Base-by-base conservation (phyloP, 2,888 invertebrate species). In the Stegophylla sp. region DNA sequence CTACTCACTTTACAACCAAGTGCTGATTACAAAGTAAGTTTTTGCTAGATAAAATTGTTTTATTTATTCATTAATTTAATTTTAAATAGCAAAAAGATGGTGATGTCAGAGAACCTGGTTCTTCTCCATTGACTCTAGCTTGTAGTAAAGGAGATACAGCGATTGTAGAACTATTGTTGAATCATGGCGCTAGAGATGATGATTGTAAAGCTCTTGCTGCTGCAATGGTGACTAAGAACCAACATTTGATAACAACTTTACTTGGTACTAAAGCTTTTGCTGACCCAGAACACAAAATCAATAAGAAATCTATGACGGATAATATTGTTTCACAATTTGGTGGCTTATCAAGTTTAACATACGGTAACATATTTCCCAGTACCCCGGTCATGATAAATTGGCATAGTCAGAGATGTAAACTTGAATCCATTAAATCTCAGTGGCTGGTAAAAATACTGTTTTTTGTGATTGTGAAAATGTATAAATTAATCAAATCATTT, bases 231-330 rank as follows among this genome's bases (percentile, higher is more conserved):
- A 91, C 91, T 84, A 90, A 91, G 23, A 93, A 96, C 85, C 92
- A 93, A 85, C 88, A 90, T 0, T 90, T 95, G 9, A 91, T 93
- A 10, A 92, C 94, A 17, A 92, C 92, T 83, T 88, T 97, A 34
- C 88, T 98, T n/a, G 93, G 95, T 0, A 93, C 93, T 71, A 94
- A 94, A 90, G 94, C 95, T 0, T 92, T 94, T 87, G 91, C 94
- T 0, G 98, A 98, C 87, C 93, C 94, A 0, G 97, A 98, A 85
- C 94, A 93, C 87, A 94, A 95, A 87, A 92, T 98, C 69, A 97
- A 97, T 87, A 95, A 95, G 86, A 92, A 94, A 83, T 91, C 92
- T 1, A 91, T 96, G 87, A 91, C 92, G 0, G 91, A 92, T 84
- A 88, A 89, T 26, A 88, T 91, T 83, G 87, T 88, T 17, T 88